Evolutionary conservation across 2,113 vertebrate species (phyloP), one percentile per base, ranked within the genome.

Genomic region (Ranitomeya imitator): DNA sequence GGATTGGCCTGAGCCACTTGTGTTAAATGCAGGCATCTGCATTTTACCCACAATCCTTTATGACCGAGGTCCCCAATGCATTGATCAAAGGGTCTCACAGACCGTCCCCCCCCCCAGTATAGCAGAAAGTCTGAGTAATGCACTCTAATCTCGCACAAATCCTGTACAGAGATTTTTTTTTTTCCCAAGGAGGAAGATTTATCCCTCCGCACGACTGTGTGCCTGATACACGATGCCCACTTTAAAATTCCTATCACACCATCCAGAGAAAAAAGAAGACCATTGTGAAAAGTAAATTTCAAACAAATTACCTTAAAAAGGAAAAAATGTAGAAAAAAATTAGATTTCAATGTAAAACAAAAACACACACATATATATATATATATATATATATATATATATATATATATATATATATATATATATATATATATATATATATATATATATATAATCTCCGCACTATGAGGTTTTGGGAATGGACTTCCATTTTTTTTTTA

Each of bases 71-170:
- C 82, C 18, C 61, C 61, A 12, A 67, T 23, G 82, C 82, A 69
- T 15, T 67, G 61, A 69, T 69, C 82, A 84, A 69, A 69, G 82
- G 45, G 21, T 55, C 67, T 71, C 51, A 23, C 65, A 54, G 31
- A n/a, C 16, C 1, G 80, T 45, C 55, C 63, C 79, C 26, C n/a
- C 79, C 79, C 26, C n/a, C 79, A n/a, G 63, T 65, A 23, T 11
- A 52, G 45, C 65, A 55, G 26, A 67, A 84, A 69, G 45, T 12
- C 82, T 9, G 63, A 67, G 82, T 51, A 84, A 55, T 55, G 31
- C 63, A 23, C 9, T 31, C 63, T 84, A 84, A 84, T 84, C 82
- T 63, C 23, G n/a, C 59, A 67, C 82, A 84, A 84, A 84, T 84
- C 82, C 82, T 26, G 51, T 16, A 84, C 63, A 84, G 63, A 71